phyloP scores from a whole-genome alignment of 2,888 invertebrate species.

The Atherix ibis region DNA sequence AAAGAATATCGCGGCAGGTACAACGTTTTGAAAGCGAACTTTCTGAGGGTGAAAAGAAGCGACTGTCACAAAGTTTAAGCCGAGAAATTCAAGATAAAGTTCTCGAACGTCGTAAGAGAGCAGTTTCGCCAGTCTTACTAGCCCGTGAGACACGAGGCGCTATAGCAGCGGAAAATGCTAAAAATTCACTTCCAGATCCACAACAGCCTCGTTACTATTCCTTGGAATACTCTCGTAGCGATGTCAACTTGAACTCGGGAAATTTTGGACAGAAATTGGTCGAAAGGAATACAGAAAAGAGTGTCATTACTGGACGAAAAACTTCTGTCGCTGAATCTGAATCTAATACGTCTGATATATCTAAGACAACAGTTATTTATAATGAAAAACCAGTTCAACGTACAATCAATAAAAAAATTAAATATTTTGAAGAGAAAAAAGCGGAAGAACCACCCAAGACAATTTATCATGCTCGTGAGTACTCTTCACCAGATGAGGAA shows the following conservation, averaged over 20 bases:
- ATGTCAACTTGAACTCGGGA: slow-evolving; percentile 19
- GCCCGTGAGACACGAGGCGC: slow-evolving; percentile 46
- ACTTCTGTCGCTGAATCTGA: slow-evolving; percentile 51
- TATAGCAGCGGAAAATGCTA: slow-evolving; percentile 39
- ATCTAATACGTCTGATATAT: slow-evolving; percentile 56
- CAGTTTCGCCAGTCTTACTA: slow-evolving; percentile 28
- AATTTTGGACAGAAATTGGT: too few relatives aligned
- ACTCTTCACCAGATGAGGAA: slow-evolving; percentile 36
- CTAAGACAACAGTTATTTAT: slow-evolving; percentile 51
- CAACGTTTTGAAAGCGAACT: slow-evolving; percentile 20
- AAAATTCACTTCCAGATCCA: slow-evolving; percentile 21
- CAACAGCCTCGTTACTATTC: slow-evolving; percentile 12
- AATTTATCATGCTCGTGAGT: slow-evolving; percentile 39
- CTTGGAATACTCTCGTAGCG: slow-evolving; percentile 10
- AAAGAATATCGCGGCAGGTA: slow-evolving; percentile 12
- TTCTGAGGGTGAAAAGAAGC: slow-evolving; percentile 54
- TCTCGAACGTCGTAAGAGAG: slow-evolving; percentile 13
- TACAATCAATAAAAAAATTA: slow-evolving; percentile 53
- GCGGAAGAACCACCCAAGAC: slow-evolving; percentile 35
- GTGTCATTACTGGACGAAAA: slow-evolving; percentile 14
- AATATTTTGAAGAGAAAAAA: slow-evolving; percentile 61
- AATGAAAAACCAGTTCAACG: slow-evolving; percentile 39
- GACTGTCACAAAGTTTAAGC: slow-evolving; percentile 54
- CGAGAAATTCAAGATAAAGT: slow-evolving; percentile 55
- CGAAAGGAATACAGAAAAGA: slow-evolving; percentile 5